Conservation (phyloP, 37 sponge, comb jelly and placozoan species). For the Agelas oroides region DNA sequence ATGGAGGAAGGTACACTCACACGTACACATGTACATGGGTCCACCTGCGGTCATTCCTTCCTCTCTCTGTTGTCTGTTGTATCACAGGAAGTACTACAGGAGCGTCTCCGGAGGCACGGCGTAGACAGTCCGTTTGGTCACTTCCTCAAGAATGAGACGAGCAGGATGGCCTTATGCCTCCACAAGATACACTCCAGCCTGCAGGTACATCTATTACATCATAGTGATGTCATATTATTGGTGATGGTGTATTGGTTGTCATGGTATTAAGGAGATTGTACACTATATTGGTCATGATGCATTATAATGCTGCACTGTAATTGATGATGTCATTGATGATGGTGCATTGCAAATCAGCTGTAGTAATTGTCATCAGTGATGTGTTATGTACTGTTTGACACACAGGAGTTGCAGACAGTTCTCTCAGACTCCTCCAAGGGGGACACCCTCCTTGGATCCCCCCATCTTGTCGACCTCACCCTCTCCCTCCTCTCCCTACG, state of each 20-base stretch:
- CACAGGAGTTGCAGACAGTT: conserved; percentile 46
- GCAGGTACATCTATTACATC: conserved; percentile 7
- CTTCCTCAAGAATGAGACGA: conserved; percentile 41
- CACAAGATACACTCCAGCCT: conserved; percentile 26
- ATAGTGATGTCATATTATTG: no score
- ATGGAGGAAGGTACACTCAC: conserved; percentile 49
- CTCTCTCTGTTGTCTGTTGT: no score
- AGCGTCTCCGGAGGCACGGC: conserved; percentile 39
- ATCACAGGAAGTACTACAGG: conserved; percentile 35
- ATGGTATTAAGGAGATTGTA: no score
- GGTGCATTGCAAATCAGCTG: no score
- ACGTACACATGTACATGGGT: no score
- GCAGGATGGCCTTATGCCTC: conserved; percentile 37
- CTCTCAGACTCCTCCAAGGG: conserved; percentile 22
- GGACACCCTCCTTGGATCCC: conserved; percentile 21
- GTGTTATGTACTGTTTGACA: no score
- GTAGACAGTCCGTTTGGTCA: conserved; percentile 37
- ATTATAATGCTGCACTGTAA: no score
- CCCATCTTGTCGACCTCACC: conserved; percentile 52
- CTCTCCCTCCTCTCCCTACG: conserved; percentile 33
- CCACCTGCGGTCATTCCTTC: no score
- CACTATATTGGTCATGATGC: no score
- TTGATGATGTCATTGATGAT: no score
- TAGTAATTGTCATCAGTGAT: no score
- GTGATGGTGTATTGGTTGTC: no score